Evolutionary conservation across 2,797 vertebrate genomes (phyloP).

Genomic region (Emys orbicularis): DNA sequence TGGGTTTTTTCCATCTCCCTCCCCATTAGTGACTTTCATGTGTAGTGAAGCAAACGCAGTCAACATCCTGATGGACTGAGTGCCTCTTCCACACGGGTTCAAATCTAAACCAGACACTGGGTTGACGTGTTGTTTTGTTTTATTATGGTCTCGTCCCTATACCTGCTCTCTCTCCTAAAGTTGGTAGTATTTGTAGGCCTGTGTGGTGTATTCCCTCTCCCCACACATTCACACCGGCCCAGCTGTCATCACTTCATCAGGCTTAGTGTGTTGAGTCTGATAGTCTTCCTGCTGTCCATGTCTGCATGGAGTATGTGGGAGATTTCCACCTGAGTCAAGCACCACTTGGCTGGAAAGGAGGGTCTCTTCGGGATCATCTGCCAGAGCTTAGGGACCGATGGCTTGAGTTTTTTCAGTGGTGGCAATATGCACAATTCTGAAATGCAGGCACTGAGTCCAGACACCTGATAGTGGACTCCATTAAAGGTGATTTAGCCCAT

Average conservation of each 20-base stretch:
- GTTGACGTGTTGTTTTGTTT: not conserved
- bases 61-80: not conserved
- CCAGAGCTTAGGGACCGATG: not conserved
- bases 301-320: not conserved
- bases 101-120: constrained; percentile 1
- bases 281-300: not conserved
- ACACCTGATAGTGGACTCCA: not conserved
- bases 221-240: not conserved
- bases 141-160: not conserved
- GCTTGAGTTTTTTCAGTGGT: not conserved
- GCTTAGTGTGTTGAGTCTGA: not conserved
- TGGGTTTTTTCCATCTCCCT: constrained; percentile 45
- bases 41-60: not conserved
- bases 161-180: not conserved
- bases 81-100: not conserved
- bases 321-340: not conserved
- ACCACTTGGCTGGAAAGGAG: not conserved
- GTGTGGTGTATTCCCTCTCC: not conserved
- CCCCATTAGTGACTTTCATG: constrained; percentile 17
- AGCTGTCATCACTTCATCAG: not conserved
- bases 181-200: not conserved
- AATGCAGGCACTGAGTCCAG: rapidly evolving
- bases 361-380: not conserved
- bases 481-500: not conserved
- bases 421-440: not conserved